Evolutionary conservation across 92 coral and sea anemone genomes (phyloP).

Genomic region (Porites divaricata): DNA sequence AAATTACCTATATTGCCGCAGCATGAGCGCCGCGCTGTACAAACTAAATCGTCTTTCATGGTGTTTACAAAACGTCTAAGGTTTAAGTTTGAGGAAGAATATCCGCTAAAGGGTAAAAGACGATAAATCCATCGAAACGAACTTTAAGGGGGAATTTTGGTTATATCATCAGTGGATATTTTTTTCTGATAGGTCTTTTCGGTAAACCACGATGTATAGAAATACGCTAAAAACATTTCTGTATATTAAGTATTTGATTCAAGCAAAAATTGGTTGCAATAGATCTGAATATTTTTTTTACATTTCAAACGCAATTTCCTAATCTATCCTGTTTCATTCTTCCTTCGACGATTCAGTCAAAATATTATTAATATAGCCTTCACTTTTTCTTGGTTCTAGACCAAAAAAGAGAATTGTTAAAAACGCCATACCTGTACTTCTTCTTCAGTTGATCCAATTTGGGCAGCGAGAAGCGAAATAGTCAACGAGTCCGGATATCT

Average conservation of each 20-base stretch:
- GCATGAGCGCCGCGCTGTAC: not conserved
- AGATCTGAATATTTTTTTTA: not conserved
- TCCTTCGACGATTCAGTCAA: too few species aligned
- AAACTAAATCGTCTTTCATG: not conserved
- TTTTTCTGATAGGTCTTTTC: not conserved
- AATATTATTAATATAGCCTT: not conserved
- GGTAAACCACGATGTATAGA: not conserved
- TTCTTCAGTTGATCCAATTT: constrained; percentile 71
- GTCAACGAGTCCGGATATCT: constrained; percentile 69
- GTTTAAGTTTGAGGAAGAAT: not conserved
- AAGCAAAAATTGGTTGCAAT: not conserved
- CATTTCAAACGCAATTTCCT: not conserved
- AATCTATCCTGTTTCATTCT: not conserved
- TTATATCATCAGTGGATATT: not conserved
- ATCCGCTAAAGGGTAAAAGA: not conserved
- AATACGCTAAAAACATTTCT: not conserved
- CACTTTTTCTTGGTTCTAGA: not conserved
- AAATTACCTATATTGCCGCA: not conserved
- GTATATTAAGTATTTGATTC: not conserved
- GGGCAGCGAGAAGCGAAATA: constrained; percentile 74
- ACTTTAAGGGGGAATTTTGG: not conserved
- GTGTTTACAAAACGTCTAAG: not conserved
- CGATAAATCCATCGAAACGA: not conserved
- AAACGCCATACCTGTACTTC: constrained; percentile 61
- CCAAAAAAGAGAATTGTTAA: too few species aligned